Evolutionary conservation across 2,888 invertebrate genomes (phyloP).

Genomic region (Pristionchus entomophagus): DNA sequence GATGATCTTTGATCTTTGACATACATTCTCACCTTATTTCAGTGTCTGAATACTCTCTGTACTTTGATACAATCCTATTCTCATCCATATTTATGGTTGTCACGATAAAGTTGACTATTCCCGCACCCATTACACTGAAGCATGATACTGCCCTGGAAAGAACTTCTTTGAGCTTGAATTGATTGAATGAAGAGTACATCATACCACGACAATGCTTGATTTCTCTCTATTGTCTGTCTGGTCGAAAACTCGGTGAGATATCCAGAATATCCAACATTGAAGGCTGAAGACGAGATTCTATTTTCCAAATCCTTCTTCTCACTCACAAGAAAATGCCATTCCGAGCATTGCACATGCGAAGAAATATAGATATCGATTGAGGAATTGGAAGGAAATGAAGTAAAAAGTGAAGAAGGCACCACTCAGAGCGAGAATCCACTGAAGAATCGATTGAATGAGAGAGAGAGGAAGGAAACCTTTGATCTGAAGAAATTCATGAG

Average conservation of each 20-base stretch:
- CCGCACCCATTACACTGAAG: not conserved
- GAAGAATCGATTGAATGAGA: not conserved
- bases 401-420: not conserved
- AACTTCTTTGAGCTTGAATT: not conserved
- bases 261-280: slow-evolving; percentile 38
- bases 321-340: slow-evolving; percentile 29
- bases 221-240: slow-evolving; percentile 19
- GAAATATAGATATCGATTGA: slow-evolving; percentile 42
- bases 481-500: slow-evolving; percentile 15
- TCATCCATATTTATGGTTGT: not conserved
- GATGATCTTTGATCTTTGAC: not conserved
- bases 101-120: not conserved
- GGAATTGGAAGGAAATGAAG: slow-evolving; percentile 6
- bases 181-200: not conserved
- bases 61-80: slow-evolving; percentile 2
- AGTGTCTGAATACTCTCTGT: slow-evolving; percentile 29
- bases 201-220: slow-evolving; percentile 44
- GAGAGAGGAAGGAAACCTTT: not conserved
- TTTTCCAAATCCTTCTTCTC: not conserved
- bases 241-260: slow-evolving; percentile 44
- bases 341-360: slow-evolving; percentile 22
- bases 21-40: slow-evolving; percentile 22
- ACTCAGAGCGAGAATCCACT: slow-evolving; percentile 8
- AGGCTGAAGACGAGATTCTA: not conserved
- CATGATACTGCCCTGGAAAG: not conserved